These are phyloP conservation scores for Hirtodrosophila confusa DNA, from an alignment of 2,888 invertebrate species.

Conservation along the genomic window DNA sequence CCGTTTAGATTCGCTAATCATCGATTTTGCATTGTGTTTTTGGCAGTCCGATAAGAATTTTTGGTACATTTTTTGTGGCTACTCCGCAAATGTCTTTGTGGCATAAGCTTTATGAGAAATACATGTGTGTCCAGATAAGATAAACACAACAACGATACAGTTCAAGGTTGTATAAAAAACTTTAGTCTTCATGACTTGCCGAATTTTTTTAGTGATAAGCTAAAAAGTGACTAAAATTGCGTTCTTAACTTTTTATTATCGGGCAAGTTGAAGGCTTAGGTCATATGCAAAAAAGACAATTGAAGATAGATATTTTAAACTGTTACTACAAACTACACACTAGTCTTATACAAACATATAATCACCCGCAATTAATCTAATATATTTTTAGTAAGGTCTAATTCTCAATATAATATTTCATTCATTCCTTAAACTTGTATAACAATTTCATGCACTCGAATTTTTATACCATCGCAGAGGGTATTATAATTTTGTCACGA, in stretches of 20 bases:
- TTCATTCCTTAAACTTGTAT: too few relatives aligned
- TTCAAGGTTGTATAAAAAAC: conserved; percentile 65
- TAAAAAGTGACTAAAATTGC: conserved; percentile 15
- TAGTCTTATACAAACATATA: too few relatives aligned
- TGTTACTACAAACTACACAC: too few relatives aligned
- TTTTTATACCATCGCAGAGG: too few relatives aligned
- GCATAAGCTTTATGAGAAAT: conserved; percentile 38
- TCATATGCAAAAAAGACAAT: background rate
- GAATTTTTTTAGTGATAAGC: conserved; percentile 26
- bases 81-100: conserved; percentile 26
- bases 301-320: too few relatives aligned
- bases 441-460: too few relatives aligned
- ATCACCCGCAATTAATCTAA: too few relatives aligned
- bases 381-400: too few relatives aligned
- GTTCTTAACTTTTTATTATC: conserved; percentile 1
- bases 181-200: conserved; percentile 43
- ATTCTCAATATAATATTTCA: too few relatives aligned
- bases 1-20: conserved; percentile 38
- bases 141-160: conserved; percentile 58
- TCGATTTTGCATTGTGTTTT: conserved; percentile 56
- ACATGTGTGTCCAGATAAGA: conserved; percentile 54
- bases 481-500: too few relatives aligned
- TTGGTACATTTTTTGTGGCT: conserved; percentile 14
- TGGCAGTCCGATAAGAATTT: conserved; percentile 57
- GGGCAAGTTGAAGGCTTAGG: conserved; percentile 15